Base-by-base conservation (phyloP, 2,113 vertebrate species). In the Thalassarche chlororhynchos region DNA sequence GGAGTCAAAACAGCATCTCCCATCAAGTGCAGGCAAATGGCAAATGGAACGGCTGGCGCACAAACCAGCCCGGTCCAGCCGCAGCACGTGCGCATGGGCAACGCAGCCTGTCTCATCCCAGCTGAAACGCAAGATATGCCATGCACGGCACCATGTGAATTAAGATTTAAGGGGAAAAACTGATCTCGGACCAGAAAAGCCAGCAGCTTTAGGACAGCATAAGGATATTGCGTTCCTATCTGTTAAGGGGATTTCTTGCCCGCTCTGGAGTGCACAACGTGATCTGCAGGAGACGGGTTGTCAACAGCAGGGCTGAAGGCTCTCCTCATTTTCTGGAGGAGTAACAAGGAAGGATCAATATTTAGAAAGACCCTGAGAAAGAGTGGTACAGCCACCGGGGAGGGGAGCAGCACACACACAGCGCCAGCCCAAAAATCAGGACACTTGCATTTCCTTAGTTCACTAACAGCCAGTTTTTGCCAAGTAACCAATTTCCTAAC, bases 401-500 rank as follows among this genome's bases (percentile, higher is more conserved):
- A 72, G 8, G 5, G 11, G 23, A 93, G 75, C 9, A n/a, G 11
- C 52, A 57, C 38, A 6, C 15, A 28, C 49, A 51, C 19, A 24
- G 26, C 0, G 0, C 12, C 71, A 89, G 55, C 19, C 46, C 44
- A 4, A 65, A 52, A 49, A 52, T 38, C 62, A 62, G 38, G 51
- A 78, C 85, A 68, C n/a, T 12, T 62, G n/a, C 18, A 46, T 61
- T 61, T 93, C 51, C 74, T 69, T 8, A 36, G 64, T 36, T 57
- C 70, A 23, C 47, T 89, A 85, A 94, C 94, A 93, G 91, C 34
- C 62, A 69, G 7, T 23, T 97, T 95, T 97, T 96, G 87, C 95
- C 90, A 96, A 94, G 85, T 65, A 92, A 86, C 78, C 95, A 58
- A 92, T 84, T 92, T 97, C 70, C 81, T 82, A 76, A 51, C 15